Conservation (phyloP, 1,140 invertebrate species). For the Pissodes strobi region DNA sequence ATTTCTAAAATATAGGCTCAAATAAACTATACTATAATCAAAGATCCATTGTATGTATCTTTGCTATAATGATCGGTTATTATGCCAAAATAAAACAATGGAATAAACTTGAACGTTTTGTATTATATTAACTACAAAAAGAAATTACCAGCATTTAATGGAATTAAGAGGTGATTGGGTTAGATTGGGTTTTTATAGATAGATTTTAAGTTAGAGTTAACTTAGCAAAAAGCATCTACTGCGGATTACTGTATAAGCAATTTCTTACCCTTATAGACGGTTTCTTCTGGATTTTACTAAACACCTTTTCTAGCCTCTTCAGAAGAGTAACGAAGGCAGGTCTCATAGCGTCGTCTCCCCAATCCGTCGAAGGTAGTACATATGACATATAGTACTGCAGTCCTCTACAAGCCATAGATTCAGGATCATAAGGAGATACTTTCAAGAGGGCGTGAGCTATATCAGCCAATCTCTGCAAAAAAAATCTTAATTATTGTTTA, state of each 20-base stretch:
- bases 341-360: conserved; percentile 92
- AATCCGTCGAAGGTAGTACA: conserved; percentile 93
- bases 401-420: conserved; percentile 92
- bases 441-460: conserved; percentile 96
- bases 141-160: no score
- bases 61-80: no score
- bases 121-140: no score
- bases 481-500: no score
- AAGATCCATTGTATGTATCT: no score
- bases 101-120: no score
- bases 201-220: not conserved
- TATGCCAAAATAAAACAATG: no score
- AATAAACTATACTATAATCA: no score
- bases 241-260: no score
- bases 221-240: not conserved
- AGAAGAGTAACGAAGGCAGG: conserved; percentile 92
- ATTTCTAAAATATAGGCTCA: no score
- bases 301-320: conserved; percentile 93
- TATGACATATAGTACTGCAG: conserved; percentile 93
- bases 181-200: not conserved
- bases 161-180: no score
- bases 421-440: conserved; percentile 95
- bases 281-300: conserved; percentile 97
- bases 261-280: conserved; percentile 78
- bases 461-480: conserved; percentile 85